Evolutionary conservation across 1,140 invertebrate species (phyloP), one percentile per base, ranked within the genome.

Genomic region (Phthorimaea operculella): DNA sequence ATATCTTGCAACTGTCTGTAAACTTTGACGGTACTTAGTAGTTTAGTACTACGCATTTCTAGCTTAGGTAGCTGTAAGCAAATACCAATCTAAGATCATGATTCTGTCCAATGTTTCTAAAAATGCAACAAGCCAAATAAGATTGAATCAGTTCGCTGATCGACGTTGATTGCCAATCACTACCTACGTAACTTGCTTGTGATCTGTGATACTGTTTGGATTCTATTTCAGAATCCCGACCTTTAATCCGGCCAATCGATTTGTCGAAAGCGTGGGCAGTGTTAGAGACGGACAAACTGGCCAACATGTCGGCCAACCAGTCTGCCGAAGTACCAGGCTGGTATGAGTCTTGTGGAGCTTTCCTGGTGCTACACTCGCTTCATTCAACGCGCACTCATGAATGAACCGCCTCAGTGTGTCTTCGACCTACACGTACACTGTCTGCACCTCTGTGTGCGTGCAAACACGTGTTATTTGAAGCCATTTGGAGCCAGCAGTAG

Each of bases 221-320:
- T 28, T 39, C 36, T 39, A 39, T 39, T 39, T 39, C 3, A n/a
- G 36, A 39, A n/a, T 28, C n/a, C 10, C 36, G 36, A 39, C 36
- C 36, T 39, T n/a, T 39, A 39, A 39, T 4, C n/a, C 21, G 21
- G 21, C 21, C 36, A 12, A 39, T 39, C 36, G 36, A 39, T 39
- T 39, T 28, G 21, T 12, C 36, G 36, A 39, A n/a, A 39, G 36
- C 36, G 11, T 42, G 8, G 39, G 14, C 44, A 47, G 44, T 16
- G 44, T 47, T 42, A 42, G 9, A 42, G 21, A 28, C 36, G 62
- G 67, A 77, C 70, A 68, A 68, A 72, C 66, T 64, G 73, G 68
- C 53, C 74, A 81, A 83, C 76, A 82, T 80, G 79, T 82, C 78
- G 61, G 79, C 67, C 68, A 63, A 78, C 73, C 64, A 68, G 69